Conservation (phyloP, 2,113 vertebrate genomes). For the Mirza zaza region DNA sequence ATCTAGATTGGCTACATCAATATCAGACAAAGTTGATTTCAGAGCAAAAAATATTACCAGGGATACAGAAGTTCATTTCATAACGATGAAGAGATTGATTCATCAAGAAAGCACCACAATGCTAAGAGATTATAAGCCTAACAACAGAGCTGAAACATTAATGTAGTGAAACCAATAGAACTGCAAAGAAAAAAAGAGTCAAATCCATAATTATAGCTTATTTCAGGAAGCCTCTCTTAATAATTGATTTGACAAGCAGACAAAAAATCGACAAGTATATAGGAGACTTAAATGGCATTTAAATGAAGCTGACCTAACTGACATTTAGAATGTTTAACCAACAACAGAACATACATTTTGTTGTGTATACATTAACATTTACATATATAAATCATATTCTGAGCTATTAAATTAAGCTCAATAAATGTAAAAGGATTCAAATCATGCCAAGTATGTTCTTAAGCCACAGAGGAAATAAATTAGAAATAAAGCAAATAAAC, state of each 20-base stretch:
- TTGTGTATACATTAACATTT: not conserved
- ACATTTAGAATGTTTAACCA: not conserved
- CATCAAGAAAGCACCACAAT: not conserved
- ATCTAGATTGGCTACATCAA: not conserved
- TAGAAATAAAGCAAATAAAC: not conserved
- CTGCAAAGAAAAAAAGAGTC: not conserved
- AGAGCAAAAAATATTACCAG: not conserved
- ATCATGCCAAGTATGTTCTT: not conserved
- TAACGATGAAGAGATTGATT: not conserved
- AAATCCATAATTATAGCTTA: not conserved
- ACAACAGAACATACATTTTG: not conserved
- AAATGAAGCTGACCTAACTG: not conserved
- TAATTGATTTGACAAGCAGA: not conserved
- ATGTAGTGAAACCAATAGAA: not conserved
- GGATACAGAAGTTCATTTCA: not conserved
- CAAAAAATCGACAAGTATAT: not conserved
- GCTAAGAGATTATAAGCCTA: not conserved
- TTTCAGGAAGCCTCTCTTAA: not conserved
- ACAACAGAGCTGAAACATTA: not conserved
- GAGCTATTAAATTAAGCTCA: not conserved
- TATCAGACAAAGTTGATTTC: not conserved
- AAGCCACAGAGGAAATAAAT: constrained; percentile 4
- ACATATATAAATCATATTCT: not conserved
- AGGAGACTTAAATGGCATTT: not conserved
- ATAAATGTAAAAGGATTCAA: not conserved